Evolutionary conservation across 2,113 vertebrate species (phyloP).

Genomic region (Oxyura jamaicensis): DNA sequence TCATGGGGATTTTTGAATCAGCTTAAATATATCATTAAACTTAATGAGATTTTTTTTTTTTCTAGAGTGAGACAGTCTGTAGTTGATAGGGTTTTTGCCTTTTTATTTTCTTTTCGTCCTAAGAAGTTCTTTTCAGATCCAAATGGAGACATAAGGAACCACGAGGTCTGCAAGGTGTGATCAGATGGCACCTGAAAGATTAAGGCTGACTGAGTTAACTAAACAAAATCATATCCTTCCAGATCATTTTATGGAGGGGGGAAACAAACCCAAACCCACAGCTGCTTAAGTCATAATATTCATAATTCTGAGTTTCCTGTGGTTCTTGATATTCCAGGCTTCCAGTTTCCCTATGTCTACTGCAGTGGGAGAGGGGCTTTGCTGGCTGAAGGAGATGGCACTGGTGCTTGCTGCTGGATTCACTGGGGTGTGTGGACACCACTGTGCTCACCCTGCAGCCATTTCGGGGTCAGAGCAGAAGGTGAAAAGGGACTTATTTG

Average conservation of each 20-base stretch:
- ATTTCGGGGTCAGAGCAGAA: not conserved
- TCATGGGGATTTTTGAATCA: slow-evolving; percentile 13
- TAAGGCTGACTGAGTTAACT: not conserved
- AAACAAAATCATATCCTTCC: not conserved
- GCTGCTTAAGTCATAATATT: not conserved
- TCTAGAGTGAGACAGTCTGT: not conserved
- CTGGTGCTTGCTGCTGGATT: not conserved
- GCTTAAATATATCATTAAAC: slow-evolving; percentile 20
- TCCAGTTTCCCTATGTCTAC: rapidly evolving
- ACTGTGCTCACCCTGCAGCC: rapidly evolving
- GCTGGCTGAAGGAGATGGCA: not conserved
- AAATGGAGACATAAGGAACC: not conserved
- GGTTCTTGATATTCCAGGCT: rapidly evolving
- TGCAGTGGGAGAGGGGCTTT: rapidly evolving
- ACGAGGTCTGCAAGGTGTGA: not conserved
- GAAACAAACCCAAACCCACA: not conserved
- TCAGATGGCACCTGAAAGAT: not conserved
- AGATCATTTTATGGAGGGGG: not conserved
- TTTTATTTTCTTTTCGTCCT: not conserved
- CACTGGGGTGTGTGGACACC: rapidly evolving
- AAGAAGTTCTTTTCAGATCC: not conserved
- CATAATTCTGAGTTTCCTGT: not conserved
- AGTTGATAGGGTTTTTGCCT: not conserved
- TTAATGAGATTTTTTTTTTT: slow-evolving; percentile 8
- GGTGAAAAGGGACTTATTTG: not conserved